Conservation (phyloP, 1,140 invertebrate species). For the Gryon sp. region DNA sequence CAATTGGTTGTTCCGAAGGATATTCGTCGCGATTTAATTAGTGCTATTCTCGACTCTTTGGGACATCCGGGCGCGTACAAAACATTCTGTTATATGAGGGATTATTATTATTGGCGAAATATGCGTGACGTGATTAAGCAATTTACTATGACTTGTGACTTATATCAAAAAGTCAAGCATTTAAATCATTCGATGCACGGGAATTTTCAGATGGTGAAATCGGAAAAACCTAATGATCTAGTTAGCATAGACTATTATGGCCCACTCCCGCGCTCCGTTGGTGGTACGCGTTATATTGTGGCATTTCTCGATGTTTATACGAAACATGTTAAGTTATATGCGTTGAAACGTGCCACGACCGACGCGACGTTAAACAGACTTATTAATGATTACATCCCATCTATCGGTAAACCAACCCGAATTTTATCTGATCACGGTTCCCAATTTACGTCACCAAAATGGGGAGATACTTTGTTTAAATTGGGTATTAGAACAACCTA, state of each 20-base stretch:
- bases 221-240: not conserved
- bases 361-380: conserved; percentile 29
- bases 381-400: conserved; percentile 57
- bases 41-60: not conserved
- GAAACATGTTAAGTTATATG: conserved; percentile 66
- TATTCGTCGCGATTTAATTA: not conserved
- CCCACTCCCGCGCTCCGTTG: not conserved
- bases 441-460: conserved; percentile 46
- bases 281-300: conserved; percentile 2
- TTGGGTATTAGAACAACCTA: conserved; percentile 41
- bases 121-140: not conserved
- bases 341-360: conserved; percentile 58
- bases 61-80: conserved; percentile 12
- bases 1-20: not conserved
- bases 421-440: conserved; percentile 55
- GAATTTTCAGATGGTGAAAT: not conserved
- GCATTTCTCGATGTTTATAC: conserved; percentile 10
- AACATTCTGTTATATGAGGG: not conserved
- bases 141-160: not conserved
- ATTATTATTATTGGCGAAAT: conserved; percentile 1
- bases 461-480: conserved; percentile 38
- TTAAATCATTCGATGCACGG: not conserved
- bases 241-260: not conserved
- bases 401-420: conserved; percentile 20
- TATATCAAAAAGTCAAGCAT: not conserved